Evolutionary conservation across 2,888 invertebrate species (phyloP), one percentile per base, ranked within the genome.

Genomic region (Linyphia triangularis): DNA sequence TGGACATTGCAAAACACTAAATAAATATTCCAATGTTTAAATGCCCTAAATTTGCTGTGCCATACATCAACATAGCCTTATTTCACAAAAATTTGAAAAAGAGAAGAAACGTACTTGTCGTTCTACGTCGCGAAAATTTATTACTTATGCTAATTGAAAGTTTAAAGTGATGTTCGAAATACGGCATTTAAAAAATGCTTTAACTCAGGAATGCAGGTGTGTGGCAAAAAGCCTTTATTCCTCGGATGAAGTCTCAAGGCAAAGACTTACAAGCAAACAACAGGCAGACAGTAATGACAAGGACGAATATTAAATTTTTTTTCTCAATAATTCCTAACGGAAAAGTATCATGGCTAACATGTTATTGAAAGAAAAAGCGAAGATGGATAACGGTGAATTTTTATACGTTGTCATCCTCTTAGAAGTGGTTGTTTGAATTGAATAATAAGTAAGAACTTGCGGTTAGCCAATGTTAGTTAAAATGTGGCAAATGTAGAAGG

Each of bases 221-320:
- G 43, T 26, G 70, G 28, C 28, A 19, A 65, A 26, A 7, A n/a
- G 28, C 6, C 24, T 24, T 37, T 7, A 28, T 19, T 67, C 40
- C 13, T 26, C 70, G 0, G 16, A 2, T 26, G 70, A 51, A 43
- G 70, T 70, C 43, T 70, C 70, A 70, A 70, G 70, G 70, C 43
- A 51, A 51, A n/a, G 40, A 16, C 7, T 24, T 16, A 7, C 16
- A 43, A 51, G n/a, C 16, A 1, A n/a, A 70, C 40, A 70, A 43
- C 9, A 67, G 9, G 33, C 30, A 67, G 67, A 61, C 19, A 70
- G 37, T 43, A 70, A 43, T 51, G 70, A 70, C 70, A 70, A 70
- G 70, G 70, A 24, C 70, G 70, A 28, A 65, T 70, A 43, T 40
- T 19, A 13, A 9, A 26, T 16, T 43, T 70, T 40, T 43, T 70